Conservation (phyloP, 2,888 invertebrate genomes). For the Adela reaumurella region DNA sequence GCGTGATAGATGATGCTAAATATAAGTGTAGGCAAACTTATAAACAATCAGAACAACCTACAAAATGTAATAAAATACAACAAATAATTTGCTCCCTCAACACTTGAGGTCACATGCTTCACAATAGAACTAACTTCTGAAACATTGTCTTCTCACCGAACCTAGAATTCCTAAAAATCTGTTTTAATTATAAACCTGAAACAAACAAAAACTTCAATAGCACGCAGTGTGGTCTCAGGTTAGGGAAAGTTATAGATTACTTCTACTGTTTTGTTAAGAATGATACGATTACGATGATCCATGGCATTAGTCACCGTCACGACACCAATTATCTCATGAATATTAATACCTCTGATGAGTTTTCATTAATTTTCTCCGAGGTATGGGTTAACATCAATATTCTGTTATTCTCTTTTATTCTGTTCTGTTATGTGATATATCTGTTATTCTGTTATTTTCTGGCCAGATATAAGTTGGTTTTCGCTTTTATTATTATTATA, state of each 20-base stretch:
- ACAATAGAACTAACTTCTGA: no score
- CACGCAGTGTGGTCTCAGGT: neutral
- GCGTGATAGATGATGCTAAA: neutral
- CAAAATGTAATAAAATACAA: no score
- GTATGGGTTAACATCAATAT: no score
- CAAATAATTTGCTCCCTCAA: no score
- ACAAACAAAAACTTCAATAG: neutral
- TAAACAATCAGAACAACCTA: neutral
- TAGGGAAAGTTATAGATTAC: slow-evolving; percentile 25
- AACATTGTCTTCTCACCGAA: neutral
- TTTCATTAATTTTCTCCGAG: no score
- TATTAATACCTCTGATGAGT: no score
- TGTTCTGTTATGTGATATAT: slow-evolving; percentile 16
- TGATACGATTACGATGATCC: slow-evolving; percentile 24
- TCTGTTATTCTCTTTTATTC: slow-evolving; percentile 22
- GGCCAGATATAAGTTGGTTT: slow-evolving; percentile 41
- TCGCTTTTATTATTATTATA: slow-evolving; percentile 16
- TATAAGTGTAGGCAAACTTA: neutral
- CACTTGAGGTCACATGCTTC: no score
- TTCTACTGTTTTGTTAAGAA: slow-evolving; percentile 42
- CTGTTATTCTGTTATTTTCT: slow-evolving; percentile 20
- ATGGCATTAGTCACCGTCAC: slow-evolving; percentile 43
- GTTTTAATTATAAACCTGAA: neutral
- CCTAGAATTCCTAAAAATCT: neutral
- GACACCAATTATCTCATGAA: slow-evolving; percentile 20